Base-by-base conservation (phyloP, 37 sponge, comb jelly and placozoan genomes). In the Chondrosia reniformis region DNA sequence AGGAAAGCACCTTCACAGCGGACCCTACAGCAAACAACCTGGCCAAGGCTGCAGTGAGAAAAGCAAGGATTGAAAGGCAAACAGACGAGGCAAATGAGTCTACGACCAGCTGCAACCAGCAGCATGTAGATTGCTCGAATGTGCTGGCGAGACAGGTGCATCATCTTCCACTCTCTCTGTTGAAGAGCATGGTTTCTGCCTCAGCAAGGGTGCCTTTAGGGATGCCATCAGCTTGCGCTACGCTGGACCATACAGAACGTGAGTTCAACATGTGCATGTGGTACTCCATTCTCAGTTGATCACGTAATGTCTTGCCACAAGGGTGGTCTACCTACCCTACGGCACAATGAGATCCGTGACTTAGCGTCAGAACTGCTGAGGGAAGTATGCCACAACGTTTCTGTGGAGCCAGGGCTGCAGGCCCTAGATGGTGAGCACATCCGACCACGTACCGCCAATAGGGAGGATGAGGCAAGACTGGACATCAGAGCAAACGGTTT, bases 291-390 rank as follows among this genome's bases (percentile, higher is more conserved):
- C 21, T 69, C 72, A 2, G 43, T 69, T 0, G 72, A 69, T 7
- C 72, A 69, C 22, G 44, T 44, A 38, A 69, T 69, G 72, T n/a
- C 21, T 2, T 69, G 72, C 72, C 72, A 69, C 72, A 69, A 69
- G 12, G 43, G 72, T 40, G 72, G 72, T 39, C 4, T 69, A 34
- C 72, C 72, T 6, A 40, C 44, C 21, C 12, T 69, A 19, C 42
- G 72, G 39, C 42, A 69, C 43, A 69, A 69, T 40, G 72, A 69
- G 36, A 6, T 39, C 4, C 42, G 72, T 39, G 72, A 69, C 43
- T 44, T 69, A 1, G 21, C 42, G 5, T 41, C 43, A 21, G 72
- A 69, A 44, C 43, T 69, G 2, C 44, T 69, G 43, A 8, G 24
- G 2, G 42, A 69, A 7, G 21, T 24, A 39, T 38, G 9, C 72